phyloP scores from a whole-genome alignment of 2,888 invertebrate species.

The Danaus chrysippus region DNA sequence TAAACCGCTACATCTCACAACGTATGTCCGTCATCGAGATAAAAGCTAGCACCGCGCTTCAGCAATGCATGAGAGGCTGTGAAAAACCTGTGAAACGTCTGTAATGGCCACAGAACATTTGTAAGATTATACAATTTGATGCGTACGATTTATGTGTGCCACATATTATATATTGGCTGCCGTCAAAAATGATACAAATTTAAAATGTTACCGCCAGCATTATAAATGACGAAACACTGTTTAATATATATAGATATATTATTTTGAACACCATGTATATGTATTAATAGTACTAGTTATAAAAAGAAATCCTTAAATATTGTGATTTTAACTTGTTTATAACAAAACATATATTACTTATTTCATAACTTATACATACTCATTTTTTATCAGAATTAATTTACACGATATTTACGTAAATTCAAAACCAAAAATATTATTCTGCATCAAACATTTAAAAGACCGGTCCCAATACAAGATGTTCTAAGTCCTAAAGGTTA shows the following conservation, averaged over 20 bases:
- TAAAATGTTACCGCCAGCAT: neutral
- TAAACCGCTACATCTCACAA: slow-evolving; percentile 30
- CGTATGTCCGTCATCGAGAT: slow-evolving; percentile 41
- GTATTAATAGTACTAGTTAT: no score
- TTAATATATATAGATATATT: no score
- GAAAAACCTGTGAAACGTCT: slow-evolving; percentile 68
- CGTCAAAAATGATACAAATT: neutral
- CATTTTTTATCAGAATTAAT: no score
- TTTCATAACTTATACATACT: no score
- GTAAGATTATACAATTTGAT: slow-evolving; percentile 64
- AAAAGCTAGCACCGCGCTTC: slow-evolving; percentile 58
- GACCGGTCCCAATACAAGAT: neutral
- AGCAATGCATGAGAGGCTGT: slow-evolving; percentile 59
- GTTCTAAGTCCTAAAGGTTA: neutral
- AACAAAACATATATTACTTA: no score
- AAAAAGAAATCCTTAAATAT: no score
- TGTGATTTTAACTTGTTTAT: no score
- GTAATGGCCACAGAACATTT: slow-evolving; percentile 69
- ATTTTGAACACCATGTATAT: no score
- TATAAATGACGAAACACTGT: no score
- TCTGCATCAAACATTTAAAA: neutral
- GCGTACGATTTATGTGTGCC: slow-evolving; percentile 40
- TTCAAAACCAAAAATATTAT: neutral
- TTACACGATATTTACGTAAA: no score
- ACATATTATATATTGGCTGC: slow-evolving; percentile 27